phyloP scores from a whole-genome alignment of 2,797 vertebrate genomes.

The Coregonus sp. region DNA sequence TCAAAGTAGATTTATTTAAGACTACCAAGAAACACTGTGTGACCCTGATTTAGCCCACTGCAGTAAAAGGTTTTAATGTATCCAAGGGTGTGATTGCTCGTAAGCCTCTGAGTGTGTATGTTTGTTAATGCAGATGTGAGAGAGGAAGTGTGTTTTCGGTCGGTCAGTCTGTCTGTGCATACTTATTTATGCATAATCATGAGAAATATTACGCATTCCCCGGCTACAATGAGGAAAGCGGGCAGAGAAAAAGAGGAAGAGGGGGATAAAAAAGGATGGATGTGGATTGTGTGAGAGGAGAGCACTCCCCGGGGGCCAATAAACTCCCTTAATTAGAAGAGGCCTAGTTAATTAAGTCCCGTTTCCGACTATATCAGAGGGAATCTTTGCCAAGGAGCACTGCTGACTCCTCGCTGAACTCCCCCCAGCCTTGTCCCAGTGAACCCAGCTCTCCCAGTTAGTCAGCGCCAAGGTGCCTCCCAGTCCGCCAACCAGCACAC shows the following conservation, averaged over 20 bases:
- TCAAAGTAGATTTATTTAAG: no score
- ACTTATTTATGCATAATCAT: constrained; percentile 48
- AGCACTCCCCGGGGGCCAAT: constrained; percentile 57
- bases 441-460: neutral
- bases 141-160: neutral
- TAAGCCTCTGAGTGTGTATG: neutral
- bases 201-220: constrained; percentile 35
- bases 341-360: constrained; percentile 63
- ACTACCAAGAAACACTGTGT: no score
- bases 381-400: constrained; percentile 44
- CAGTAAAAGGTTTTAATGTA: neutral
- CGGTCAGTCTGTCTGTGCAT: constrained; percentile 7
- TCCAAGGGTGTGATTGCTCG: constrained; percentile 4
- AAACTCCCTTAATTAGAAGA: constrained; percentile 68
- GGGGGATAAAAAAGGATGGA: constrained; percentile 56
- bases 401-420: constrained; percentile 56
- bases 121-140: neutral
- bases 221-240: constrained; percentile 11
- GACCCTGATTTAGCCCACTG: no score
- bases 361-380: constrained; percentile 43
- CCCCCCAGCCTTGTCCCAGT: constrained; percentile 7
- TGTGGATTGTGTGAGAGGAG: constrained; percentile 51
- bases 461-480: neutral
- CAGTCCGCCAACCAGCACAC: neutral
- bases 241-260: constrained; percentile 28